Percentiles rank a stretch among this genome's conserved stretches.
phyloP scores from a whole-genome alignment of 2,113 vertebrate genomes.

The Butorides virescens region DNA sequence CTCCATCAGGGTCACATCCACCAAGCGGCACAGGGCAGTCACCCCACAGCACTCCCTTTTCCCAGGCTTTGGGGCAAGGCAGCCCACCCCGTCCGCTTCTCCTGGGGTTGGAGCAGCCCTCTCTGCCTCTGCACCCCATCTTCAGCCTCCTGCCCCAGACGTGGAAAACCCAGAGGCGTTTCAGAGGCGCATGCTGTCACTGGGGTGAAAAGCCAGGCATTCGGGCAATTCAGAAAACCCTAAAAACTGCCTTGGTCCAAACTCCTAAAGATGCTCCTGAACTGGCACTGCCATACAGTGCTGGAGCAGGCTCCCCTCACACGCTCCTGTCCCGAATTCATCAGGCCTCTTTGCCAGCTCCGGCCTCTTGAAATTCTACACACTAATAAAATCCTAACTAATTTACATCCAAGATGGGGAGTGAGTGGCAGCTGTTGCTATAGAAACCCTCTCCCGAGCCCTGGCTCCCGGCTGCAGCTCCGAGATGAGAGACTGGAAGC shows the following conservation, averaged over 20 bases:
- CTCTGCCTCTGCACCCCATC: neutral
- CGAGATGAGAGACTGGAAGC: slow-evolving; percentile 55
- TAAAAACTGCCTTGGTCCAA: neutral
- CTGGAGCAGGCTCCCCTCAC: neutral
- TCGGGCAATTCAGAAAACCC: neutral
- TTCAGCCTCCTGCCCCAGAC: neutral
- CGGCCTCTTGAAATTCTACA: slow-evolving; percentile 79
- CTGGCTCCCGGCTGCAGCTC: slow-evolving; percentile 62
- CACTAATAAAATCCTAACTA: slow-evolving; percentile 84
- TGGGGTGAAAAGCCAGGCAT: neutral
- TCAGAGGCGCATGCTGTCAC: neutral
- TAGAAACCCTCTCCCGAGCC: slow-evolving; percentile 80
- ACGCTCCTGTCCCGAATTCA: neutral
- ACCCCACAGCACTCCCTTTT: neutral
- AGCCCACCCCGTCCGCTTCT: neutral
- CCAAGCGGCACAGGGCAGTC: neutral
- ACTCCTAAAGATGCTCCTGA: neutral
- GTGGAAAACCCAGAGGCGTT: neutral
- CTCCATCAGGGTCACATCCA: neutral
- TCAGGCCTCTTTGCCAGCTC: slow-evolving; percentile 39
- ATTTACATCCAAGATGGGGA: slow-evolving; percentile 83
- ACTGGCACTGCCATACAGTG: fast-evolving
- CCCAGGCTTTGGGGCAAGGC: neutral
- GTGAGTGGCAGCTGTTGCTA: slow-evolving; percentile 80
- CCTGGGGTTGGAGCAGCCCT: neutral